Percentiles rank a stretch among this genome's conserved stretches.
These are phyloP conservation scores for Epicauta chinensis DNA, from an alignment of 1,140 invertebrate genomes.

Conservation along the genomic window DNA sequence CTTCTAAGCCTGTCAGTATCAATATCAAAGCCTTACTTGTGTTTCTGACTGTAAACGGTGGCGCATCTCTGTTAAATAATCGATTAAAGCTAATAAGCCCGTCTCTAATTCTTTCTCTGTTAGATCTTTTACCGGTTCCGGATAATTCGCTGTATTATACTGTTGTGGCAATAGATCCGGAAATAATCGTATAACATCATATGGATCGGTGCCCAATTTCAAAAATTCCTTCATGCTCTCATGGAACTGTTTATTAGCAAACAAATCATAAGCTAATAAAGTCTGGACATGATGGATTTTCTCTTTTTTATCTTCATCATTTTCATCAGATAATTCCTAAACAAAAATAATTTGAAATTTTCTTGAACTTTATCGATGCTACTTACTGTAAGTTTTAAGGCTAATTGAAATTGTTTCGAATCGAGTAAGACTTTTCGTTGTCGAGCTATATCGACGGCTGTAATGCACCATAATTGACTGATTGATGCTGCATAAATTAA, in stretches of 20 bases:
- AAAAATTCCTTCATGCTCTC: constrained; percentile 89
- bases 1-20: neutral
- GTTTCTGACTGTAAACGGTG: constrained; percentile 22
- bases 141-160: constrained; percentile 47
- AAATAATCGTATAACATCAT: constrained; percentile 90
- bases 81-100: constrained; percentile 81
- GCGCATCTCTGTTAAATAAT: constrained; percentile 78
- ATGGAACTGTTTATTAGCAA: constrained; percentile 79
- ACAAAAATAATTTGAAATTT: constrained; percentile 15
- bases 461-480: constrained; percentile 81
- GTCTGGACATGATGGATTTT: constrained; percentile 84
- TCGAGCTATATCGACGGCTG: constrained; percentile 65
- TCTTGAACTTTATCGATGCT: neutral
- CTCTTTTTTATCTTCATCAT: constrained; percentile 70
- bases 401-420: constrained; percentile 89
- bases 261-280: constrained; percentile 83
- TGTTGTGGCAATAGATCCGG: constrained; percentile 78
- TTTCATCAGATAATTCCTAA: constrained; percentile 78
- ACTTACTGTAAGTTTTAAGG: constrained; percentile 85
- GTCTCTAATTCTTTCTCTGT: constrained; percentile 80
- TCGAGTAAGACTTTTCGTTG: constrained; percentile 78
- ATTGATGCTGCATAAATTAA: constrained; percentile 80
- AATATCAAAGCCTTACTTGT: constrained; percentile 15
- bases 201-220: constrained; percentile 84
- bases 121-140: constrained; percentile 53